Evolutionary conservation across 2,113 vertebrate species (phyloP).

Genomic region (Psittacus erithacus): DNA sequence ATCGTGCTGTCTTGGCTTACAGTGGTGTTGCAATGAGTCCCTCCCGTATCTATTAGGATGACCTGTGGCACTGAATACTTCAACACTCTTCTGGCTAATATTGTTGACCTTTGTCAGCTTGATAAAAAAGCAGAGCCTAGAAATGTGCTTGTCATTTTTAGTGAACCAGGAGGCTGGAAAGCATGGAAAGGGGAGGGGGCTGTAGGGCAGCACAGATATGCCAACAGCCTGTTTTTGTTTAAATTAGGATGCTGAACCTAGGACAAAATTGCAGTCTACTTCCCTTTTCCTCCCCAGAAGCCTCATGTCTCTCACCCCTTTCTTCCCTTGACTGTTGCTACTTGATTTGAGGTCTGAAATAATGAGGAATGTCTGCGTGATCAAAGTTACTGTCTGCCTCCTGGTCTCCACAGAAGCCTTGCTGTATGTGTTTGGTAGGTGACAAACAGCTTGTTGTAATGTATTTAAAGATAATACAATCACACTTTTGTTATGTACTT

Average conservation of each 20-base stretch:
- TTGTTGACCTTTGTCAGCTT: conserved; percentile 89
- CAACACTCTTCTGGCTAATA: conserved; percentile 79
- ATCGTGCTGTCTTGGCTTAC: conserved; percentile 50
- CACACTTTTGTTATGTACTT: conserved; percentile 5
- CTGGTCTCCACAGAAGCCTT: conserved; percentile 46
- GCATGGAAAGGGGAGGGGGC: conserved; percentile 17
- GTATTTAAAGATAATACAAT: conserved; percentile 42
- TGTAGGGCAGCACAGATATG: conserved; percentile 9
- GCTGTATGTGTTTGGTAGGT: conserved; percentile 37
- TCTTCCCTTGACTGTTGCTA: conserved; percentile 50
- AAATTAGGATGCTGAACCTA: conserved; percentile 54
- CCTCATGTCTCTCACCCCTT: conserved; percentile 41
- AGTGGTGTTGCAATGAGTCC: conserved; percentile 71
- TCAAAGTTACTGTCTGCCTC: conserved; percentile 60
- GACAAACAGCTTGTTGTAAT: conserved; percentile 47
- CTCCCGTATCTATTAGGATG: conserved; percentile 77
- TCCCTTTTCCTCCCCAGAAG: conserved; percentile 43
- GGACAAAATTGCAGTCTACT: conserved; percentile 41
- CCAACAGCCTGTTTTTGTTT: conserved; percentile 50
- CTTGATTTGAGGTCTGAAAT: conserved; percentile 70
- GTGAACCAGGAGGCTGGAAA: conserved; percentile 49
- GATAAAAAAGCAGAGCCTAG: conserved; percentile 75
- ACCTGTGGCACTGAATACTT: conserved; percentile 78
- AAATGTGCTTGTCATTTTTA: conserved; percentile 65
- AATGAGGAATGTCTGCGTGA: conserved; percentile 61